phyloP scores from a whole-genome alignment of 1,140 invertebrate species.

The Goniozus legneri region DNA sequence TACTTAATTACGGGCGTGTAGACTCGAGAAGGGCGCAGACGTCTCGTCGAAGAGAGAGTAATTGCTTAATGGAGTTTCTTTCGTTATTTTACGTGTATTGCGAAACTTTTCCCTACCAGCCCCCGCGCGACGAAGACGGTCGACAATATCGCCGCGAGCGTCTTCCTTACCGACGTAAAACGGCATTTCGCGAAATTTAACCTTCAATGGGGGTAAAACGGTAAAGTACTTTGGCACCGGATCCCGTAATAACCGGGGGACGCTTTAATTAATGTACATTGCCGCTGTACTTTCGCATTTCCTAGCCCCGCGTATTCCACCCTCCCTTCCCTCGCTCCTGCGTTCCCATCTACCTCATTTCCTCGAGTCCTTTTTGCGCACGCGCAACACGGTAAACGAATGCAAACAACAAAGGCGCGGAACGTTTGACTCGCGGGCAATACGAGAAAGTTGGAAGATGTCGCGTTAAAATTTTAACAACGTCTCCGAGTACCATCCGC shows the following conservation, averaged over 20 bases:
- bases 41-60: no score
- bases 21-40: no score
- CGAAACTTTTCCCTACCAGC: background rate
- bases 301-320: background rate
- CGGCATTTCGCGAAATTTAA: slow-evolving; percentile 17
- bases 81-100: background rate
- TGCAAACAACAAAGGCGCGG: slow-evolving; percentile 15
- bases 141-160: slow-evolving; percentile 1
- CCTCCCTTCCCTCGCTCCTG: no score
- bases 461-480: slow-evolving; percentile 17
- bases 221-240: background rate
- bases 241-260: slow-evolving; percentile 8
- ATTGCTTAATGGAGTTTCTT: background rate
- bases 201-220: background rate
- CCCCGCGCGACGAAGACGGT: background rate
- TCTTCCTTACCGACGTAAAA: background rate
- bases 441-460: background rate
- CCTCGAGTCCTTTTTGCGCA: no score
- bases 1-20: no score
- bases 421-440: background rate
- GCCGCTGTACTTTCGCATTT: slow-evolving; percentile 2
- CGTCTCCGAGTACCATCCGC: no score
- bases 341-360: no score
- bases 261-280: slow-evolving; percentile 20
- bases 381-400: slow-evolving; percentile 20